Evolutionary conservation across 1,140 invertebrate genomes (phyloP).

Genomic region (Diplogasteroides magnus): DNA sequence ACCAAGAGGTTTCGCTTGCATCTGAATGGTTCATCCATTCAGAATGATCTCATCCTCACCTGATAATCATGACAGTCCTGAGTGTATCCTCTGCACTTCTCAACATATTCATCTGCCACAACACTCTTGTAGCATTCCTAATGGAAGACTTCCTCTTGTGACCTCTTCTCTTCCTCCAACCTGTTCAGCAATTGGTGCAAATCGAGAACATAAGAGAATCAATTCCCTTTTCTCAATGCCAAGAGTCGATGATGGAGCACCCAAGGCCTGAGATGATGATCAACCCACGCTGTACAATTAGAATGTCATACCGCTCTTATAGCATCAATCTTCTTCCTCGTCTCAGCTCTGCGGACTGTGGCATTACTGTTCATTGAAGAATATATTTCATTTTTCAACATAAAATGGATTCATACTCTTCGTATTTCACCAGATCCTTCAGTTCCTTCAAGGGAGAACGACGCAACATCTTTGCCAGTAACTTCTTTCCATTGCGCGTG

Average conservation of each 20-base stretch:
- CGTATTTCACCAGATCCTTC: no score
- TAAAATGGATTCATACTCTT: no score
- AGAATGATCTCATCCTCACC: not conserved
- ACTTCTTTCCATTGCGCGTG: not conserved
- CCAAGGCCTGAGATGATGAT: slow-evolving; percentile 11
- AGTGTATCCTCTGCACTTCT: slow-evolving; percentile 34
- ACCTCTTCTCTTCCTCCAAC: not conserved
- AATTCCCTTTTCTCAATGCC: slow-evolving; percentile 24
- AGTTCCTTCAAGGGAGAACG: no score
- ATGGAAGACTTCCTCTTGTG: not conserved
- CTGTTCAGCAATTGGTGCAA: slow-evolving; percentile 28
- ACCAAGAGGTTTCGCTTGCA: slow-evolving; percentile 29
- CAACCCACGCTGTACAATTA: no score
- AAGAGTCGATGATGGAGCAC: slow-evolving; percentile 15
- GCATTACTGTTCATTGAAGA: no score
- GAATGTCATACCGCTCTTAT: no score
- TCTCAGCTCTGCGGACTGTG: no score
- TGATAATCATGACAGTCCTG: slow-evolving; percentile 26
- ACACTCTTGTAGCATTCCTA: slow-evolving; percentile 34
- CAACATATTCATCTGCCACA: slow-evolving; percentile 31
- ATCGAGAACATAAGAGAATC: slow-evolving; percentile 23
- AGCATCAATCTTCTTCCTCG: no score
- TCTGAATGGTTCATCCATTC: not conserved
- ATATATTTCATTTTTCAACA: no score
- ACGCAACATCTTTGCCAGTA: not conserved